A percentile compares a stretch with the other conserved stretches of the same genome.
phyloP scores from a whole-genome alignment of 2,113 vertebrate species.

The Actenoides lindsayi region DNA sequence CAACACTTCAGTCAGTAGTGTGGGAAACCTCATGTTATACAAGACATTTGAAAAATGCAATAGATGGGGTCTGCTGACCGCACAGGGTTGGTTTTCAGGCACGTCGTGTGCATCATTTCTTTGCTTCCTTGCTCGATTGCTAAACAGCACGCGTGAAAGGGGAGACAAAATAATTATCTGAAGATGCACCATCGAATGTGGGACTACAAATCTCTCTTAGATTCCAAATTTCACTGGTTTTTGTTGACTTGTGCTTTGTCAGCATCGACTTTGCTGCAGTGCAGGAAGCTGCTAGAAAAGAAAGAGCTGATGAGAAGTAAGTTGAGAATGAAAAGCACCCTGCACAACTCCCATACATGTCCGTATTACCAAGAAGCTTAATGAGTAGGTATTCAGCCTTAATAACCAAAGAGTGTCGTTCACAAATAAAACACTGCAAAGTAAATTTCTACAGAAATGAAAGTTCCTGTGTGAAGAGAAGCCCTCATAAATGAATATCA shows the following conservation, averaged over 20 bases:
- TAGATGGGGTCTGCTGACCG: neutral
- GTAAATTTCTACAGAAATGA: slow-evolving; percentile 27
- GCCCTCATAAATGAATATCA: slow-evolving; percentile 42
- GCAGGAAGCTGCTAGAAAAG: slow-evolving; percentile 21
- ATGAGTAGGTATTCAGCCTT: slow-evolving; percentile 8
- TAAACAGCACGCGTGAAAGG: neutral
- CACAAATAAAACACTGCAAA: slow-evolving; percentile 45
- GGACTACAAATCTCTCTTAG: neutral
- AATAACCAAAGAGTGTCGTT: neutral
- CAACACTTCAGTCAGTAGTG: neutral
- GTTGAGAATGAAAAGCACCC: neutral
- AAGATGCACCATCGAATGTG: neutral
- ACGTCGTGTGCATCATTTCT: neutral
- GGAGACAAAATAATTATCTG: neutral
- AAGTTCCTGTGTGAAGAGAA: slow-evolving; percentile 8
- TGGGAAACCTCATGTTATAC: neutral
- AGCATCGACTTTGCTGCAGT: slow-evolving; percentile 50
- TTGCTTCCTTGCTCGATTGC: neutral
- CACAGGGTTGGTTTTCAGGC: neutral
- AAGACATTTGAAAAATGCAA: neutral
- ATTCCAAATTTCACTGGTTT: neutral
- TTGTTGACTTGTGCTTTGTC: neutral
- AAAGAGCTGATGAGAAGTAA: neutral
- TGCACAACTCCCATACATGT: neutral
- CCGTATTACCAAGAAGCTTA: neutral